Evolutionary conservation across 2,797 vertebrate genomes (phyloP), one percentile per base, ranked within the genome.

Genomic region (Syngnathus acus): DNA sequence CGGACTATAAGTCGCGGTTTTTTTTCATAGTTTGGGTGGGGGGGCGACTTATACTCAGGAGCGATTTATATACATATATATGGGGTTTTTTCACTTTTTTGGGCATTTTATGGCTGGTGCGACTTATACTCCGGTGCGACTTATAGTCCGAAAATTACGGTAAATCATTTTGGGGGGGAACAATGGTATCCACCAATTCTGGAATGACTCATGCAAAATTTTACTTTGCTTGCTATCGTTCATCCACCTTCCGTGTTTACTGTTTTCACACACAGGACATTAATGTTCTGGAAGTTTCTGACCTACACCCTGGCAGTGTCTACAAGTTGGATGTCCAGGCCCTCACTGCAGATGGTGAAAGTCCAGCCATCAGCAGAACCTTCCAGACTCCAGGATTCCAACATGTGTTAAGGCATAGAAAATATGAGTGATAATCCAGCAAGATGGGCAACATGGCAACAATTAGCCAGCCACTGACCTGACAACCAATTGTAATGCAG

Each of bases 241-340:
- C 9, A 47, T 23, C 32, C 19, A n/a, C 17, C 38, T 54, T 5
- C 23, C 26, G 13, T 10, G 6, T 39, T 62, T 32, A n/a, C 54
- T 40, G 6, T 64, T 40, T 9, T 47, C 2, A 51, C 10, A 50
- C 76, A 64, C 74, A 98, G 95, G 92, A 93, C 60, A 88, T 83
- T 11, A 82, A 86, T 4, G 16, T 91, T 0, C 88, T 97, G 43
- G 91, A 90, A 0, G 94, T 96, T 67, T 86, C 92, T 2, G 92
- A 91, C 64, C 87, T 98, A 68, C 88, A 90, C 66, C 90, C 92
- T 1, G 90, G 86, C 1, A 93, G 93, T 39, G 80, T 94, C 62
- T 98, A 97, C 75, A 89, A 92, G 55, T 80, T 98, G 75, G 94
- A 95, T 76, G 93, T 98, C 5, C 93, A 91, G 54, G 89, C 89